A percentile compares a stretch with the other conserved stretches of the same genome.
These are phyloP conservation scores for Garra rufa DNA, from an alignment of 2,113 vertebrate genomes.

Conservation along the genomic window DNA sequence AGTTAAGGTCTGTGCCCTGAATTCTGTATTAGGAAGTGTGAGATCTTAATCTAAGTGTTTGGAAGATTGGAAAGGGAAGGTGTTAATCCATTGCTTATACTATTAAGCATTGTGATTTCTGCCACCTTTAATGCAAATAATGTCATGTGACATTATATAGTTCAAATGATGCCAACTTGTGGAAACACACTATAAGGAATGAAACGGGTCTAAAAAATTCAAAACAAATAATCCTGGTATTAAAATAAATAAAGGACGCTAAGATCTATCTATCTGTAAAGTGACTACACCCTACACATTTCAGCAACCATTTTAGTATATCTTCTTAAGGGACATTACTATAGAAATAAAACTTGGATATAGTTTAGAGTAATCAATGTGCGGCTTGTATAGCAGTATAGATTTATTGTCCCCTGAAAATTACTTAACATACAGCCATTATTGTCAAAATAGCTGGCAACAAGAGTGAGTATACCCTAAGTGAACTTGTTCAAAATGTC, in stretches of 20 bases:
- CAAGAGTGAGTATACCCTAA: no score
- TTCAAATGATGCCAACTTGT: not conserved
- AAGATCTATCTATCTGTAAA: no score
- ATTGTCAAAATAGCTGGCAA: no score
- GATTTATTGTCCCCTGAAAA: no score
- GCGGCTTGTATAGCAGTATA: no score
- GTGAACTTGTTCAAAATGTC: no score
- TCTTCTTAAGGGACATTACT: no score
- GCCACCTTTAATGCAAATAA: not conserved
- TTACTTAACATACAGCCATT: no score
- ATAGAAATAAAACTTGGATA: no score
- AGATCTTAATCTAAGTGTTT: not conserved
- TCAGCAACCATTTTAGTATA: no score
- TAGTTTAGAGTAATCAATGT: no score
- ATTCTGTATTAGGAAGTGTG: slow-evolving; percentile 15
- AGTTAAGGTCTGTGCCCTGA: not conserved
- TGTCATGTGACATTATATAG: not conserved
- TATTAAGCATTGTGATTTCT: not conserved
- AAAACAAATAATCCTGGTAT: not conserved
- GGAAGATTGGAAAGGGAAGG: not conserved
- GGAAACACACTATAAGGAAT: not conserved
- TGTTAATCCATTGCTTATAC: not conserved
- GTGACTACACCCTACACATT: no score
- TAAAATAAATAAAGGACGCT: not conserved
- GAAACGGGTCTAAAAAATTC: not conserved